A percentile compares a stretch with the other conserved stretches of the same genome.
These are phyloP conservation scores for Phylloscopus trochilus DNA, from an alignment of 2,113 vertebrate species.

Conservation along the genomic window DNA sequence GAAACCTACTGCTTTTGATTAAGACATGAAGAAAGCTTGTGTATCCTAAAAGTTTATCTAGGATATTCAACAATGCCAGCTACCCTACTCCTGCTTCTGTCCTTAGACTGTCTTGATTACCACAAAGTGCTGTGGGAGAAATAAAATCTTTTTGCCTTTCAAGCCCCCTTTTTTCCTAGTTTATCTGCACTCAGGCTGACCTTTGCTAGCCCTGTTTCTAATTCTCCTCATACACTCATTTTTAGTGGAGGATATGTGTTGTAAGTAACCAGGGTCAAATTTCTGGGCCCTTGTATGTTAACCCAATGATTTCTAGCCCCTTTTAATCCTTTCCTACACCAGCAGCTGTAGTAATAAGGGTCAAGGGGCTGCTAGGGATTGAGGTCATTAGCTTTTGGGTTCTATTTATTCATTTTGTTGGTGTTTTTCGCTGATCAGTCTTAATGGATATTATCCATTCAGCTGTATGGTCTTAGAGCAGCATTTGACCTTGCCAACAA, in stretches of 20 bases:
- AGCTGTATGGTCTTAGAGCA: constrained; percentile 1
- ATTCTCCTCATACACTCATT: constrained; percentile 75
- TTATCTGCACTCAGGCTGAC: constrained; percentile 74
- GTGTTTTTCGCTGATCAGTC: constrained; percentile 35
- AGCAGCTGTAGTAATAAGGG: constrained; percentile 75
- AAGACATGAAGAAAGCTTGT: background rate
- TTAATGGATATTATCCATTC: constrained; percentile 47
- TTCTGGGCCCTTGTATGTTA: constrained; percentile 72
- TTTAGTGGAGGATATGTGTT: constrained; percentile 73
- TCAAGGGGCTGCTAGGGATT: constrained; percentile 67
- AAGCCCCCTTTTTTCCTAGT: constrained; percentile 55
- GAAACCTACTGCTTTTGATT: background rate
- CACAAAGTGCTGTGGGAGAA: background rate
- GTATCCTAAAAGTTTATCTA: background rate
- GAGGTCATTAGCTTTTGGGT: constrained; percentile 70
- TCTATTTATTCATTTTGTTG: constrained; percentile 70
- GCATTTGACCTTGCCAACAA: constrained; percentile 26
- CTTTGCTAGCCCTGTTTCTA: constrained; percentile 77
- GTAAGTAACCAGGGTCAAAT: constrained; percentile 77
- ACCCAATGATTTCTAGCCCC: constrained; percentile 73
- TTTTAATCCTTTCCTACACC: constrained; percentile 76
- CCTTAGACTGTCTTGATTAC: background rate
- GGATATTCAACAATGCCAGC: background rate
- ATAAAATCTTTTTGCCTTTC: constrained; percentile 42
- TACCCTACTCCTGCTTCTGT: background rate